Percentiles rank a stretch among this genome's conserved stretches.
Conservation (phyloP, 1,140 invertebrate genomes). For the Papilio polytes region DNA sequence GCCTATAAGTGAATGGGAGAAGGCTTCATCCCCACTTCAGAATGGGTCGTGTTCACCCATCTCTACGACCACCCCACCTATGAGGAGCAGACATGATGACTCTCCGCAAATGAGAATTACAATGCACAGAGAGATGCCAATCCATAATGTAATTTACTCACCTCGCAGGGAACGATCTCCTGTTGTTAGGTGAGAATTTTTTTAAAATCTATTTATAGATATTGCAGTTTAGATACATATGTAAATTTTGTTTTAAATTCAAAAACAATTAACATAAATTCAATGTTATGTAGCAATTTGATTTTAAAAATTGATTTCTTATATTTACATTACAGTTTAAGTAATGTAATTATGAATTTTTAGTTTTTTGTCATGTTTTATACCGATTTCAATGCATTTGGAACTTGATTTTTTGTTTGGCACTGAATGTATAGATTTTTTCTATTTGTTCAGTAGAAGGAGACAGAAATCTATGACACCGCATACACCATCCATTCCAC, state of each 20-base stretch:
- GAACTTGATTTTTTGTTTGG: too few species aligned
- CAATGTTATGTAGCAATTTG: neutral
- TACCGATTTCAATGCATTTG: too few species aligned
- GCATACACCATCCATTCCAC: constrained; percentile 75
- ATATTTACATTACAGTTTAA: neutral
- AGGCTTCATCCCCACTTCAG: constrained; percentile 74
- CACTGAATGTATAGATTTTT: constrained; percentile 8
- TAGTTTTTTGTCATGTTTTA: too few species aligned
- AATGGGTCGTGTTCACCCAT: constrained; percentile 85
- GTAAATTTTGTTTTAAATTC: neutral
- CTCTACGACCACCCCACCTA: constrained; percentile 85
- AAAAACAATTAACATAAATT: neutral
- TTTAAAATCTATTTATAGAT: neutral
- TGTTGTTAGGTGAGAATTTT: constrained; percentile 63
- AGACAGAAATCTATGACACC: constrained; percentile 78
- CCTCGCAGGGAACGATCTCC: constrained; percentile 69
- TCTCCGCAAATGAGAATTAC: constrained; percentile 67
- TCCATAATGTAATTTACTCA: constrained; percentile 60
- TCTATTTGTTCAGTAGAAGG: constrained; percentile 52
- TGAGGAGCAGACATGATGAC: constrained; percentile 58
- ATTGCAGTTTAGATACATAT: neutral
- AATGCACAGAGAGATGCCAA: constrained; percentile 57
- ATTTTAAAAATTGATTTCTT: neutral
- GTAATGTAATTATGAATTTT: neutral
- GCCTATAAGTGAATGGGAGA: constrained; percentile 81